Base-by-base conservation (phyloP, 2,797 vertebrate genomes). In the Anguilla obscura region DNA sequence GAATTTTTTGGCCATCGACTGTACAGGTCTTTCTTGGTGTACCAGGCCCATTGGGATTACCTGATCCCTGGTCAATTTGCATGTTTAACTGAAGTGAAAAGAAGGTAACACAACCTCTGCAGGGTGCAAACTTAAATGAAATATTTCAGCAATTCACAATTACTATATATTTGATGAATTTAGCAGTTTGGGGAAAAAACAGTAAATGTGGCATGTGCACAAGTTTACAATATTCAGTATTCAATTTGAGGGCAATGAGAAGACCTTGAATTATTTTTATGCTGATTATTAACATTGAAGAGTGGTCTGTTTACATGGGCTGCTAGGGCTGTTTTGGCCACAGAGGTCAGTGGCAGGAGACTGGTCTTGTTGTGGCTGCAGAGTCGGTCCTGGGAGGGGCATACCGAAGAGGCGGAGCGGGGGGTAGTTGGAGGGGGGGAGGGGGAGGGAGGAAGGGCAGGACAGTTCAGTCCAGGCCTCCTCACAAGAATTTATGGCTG, bases 401-500 rank as follows among this genome's bases (percentile, higher is more conserved):
- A 45, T 45, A 5, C 3, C 18, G 1, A 9, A 21, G 24, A 21
- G n/a, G 40, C 40, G 40, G 40, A 3, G 40, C 40, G 40, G 40
- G 40, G 40, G 40, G 40, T 14, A 7, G 8, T 76, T 76, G 86
- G 87, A 56, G 16, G 27, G 21, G 45, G 48, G 52, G 14, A 27
- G 27, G 40, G n/a, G 79, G 40, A 54, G 24, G 50, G 52, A 85
- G 18, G 71, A 69, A 69, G 45, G 45, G 52, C 52, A 14, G 40
- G 50, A 40, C 85, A 30, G 52, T 74, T 12, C 52, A 40, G 85
- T 83, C 63, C 90, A 66, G 63, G 50, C 3, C 30, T 18, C 86
- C 24, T 3, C 24, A 48, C 18, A 63, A 90, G 30, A 84, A 92
- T 91, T 89, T 90, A 90, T 87, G 83, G 0, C 85, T 88, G 52